Percentiles rank a stretch among this genome's conserved stretches.
Evolutionary conservation across 2,113 vertebrate genomes (phyloP).

Genomic region (Leptocoma aspasia): DNA sequence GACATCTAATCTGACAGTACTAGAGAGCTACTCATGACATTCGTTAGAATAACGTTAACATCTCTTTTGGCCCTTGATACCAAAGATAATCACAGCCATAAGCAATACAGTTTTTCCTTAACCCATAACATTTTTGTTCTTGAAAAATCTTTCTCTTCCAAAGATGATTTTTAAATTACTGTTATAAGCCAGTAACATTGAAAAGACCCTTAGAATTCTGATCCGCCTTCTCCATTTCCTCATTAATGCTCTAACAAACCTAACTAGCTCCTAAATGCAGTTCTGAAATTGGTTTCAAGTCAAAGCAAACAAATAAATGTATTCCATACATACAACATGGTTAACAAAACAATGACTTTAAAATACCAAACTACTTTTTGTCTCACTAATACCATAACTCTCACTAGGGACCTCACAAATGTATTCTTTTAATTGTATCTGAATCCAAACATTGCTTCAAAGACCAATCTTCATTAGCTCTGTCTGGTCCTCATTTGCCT

Average conservation of each 20-base stretch:
- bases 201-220: not conserved
- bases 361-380: not conserved
- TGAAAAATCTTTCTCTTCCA: not conserved
- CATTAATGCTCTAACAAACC: not conserved
- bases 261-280: not conserved
- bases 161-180: not conserved
- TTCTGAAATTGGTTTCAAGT: not conserved
- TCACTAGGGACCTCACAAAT: not conserved
- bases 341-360: not conserved
- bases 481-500: not conserved
- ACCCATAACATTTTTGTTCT: not conserved
- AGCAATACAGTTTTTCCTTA: not conserved
- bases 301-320: not conserved
- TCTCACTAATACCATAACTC: not conserved
- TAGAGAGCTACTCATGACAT: not conserved
- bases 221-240: not conserved
- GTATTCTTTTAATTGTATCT: not conserved
- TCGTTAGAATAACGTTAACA: not conserved
- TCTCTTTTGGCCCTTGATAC: not conserved
- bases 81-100: not conserved
- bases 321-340: not conserved
- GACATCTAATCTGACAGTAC: not conserved
- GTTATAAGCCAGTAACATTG: not conserved
- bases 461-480: not conserved
- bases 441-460: not conserved